These are phyloP conservation scores for Drosophila subpulchrella DNA, from an alignment of 1,140 invertebrate species.

Conservation along the genomic window DNA sequence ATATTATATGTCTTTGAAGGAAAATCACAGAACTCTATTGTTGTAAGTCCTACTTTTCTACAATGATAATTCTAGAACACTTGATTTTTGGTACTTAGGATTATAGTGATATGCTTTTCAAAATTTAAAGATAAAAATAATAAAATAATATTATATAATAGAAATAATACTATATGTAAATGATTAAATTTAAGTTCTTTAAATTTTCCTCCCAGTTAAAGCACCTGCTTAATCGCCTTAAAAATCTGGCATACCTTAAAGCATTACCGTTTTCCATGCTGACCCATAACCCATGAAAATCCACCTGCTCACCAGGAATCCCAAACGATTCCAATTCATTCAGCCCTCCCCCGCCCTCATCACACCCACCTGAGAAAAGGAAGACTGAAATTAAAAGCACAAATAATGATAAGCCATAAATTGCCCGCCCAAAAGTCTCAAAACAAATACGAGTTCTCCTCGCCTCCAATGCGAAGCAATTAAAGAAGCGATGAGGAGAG, in stretches of 20 bases:
- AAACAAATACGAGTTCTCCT: constrained; percentile 61
- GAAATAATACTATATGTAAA: neutral
- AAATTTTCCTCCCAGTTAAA: neutral
- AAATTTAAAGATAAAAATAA: too few species aligned
- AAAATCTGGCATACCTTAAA: neutral
- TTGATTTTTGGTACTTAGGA: neutral
- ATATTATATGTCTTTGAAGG: constrained; percentile 7
- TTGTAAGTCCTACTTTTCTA: neutral
- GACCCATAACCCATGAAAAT: constrained; percentile 42
- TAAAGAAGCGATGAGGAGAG: constrained; percentile 54
- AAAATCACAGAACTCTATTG: neutral
- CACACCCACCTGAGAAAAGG: constrained; percentile 37
- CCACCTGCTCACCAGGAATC: constrained; percentile 24
- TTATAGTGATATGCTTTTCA: neutral
- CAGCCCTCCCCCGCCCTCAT: constrained; percentile 3
- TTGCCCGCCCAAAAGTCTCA: constrained; percentile 42
- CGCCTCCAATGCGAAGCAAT: constrained; percentile 49
- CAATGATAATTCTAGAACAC: neutral
- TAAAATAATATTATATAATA: too few species aligned
- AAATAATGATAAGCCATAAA: constrained; percentile 71
- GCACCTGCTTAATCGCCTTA: neutral
- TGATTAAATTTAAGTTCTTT: neutral
- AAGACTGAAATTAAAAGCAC: constrained; percentile 48
- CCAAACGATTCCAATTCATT: neutral
- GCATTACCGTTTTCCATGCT: constrained; percentile 10